These are phyloP conservation scores for Panulirus ornatus DNA, from an alignment of 1,140 invertebrate genomes.

Conservation along the genomic window DNA sequence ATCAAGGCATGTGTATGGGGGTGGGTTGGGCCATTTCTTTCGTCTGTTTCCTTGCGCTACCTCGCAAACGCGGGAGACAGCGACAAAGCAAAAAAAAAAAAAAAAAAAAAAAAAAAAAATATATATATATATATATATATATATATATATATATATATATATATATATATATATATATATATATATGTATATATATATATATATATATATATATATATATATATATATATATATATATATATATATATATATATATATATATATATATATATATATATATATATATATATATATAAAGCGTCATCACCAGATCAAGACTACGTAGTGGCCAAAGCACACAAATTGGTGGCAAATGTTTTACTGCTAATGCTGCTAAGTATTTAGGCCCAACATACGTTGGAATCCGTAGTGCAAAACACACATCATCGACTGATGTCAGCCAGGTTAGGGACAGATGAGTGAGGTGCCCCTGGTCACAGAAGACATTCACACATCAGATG, in stretches of 20 bases:
- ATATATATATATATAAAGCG: slow-evolving; percentile 8
- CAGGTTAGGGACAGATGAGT: no score
- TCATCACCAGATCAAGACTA: no score
- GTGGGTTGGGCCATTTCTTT: no score
- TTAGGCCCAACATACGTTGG: no score
- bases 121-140: slow-evolving; percentile 8
- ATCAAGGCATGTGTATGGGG: no score
- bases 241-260: slow-evolving; percentile 3
- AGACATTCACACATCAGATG: no score
- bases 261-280: slow-evolving; percentile 9
- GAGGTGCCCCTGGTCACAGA: no score
- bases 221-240: background rate
- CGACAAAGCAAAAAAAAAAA: background rate
- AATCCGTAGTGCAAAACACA: no score
- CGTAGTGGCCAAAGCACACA: background rate
- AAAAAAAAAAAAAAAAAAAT: background rate
- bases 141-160: slow-evolving; percentile 12
- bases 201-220: slow-evolving; percentile 9
- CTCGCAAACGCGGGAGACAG: background rate
- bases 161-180: slow-evolving; percentile 27
- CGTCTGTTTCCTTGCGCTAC: background rate
- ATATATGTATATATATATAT: slow-evolving; percentile 13
- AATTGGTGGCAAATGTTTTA: no score
- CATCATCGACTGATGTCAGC: no score
- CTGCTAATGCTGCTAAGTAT: no score